Evolutionary conservation across 2,888 invertebrate genomes (phyloP).

Genomic region (Arctia plantaginis): DNA sequence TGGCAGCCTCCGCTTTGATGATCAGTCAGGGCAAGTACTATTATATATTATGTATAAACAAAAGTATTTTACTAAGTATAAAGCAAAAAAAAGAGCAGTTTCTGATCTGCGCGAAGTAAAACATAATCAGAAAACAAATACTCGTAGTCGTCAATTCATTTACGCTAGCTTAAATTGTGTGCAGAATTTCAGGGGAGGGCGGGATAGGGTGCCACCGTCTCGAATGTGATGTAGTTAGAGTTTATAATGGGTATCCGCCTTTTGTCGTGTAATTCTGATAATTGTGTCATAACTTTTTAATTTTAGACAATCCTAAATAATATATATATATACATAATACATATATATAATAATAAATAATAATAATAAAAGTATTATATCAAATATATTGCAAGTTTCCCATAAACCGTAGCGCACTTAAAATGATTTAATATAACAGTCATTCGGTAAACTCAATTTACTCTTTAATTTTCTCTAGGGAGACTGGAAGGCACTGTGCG

Average conservation of each 20-base stretch:
- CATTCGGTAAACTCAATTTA: not conserved
- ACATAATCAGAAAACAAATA: not conserved
- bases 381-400: not conserved
- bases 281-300: not conserved
- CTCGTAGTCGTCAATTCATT: not conserved
- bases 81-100: too few relatives aligned
- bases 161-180: too few relatives aligned
- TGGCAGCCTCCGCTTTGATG: too few relatives aligned
- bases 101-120: not conserved
- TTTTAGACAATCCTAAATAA: not conserved
- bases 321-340: too few relatives aligned
- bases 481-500: conserved; percentile 87
- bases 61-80: too few relatives aligned
- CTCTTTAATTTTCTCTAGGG: conserved; percentile 63
- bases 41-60: too few relatives aligned
- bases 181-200: not conserved
- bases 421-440: too few relatives aligned
- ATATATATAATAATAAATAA: too few relatives aligned
- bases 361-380: not conserved
- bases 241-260: not conserved
- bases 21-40: too few relatives aligned
- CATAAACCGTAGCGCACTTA: too few relatives aligned
- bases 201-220: too few relatives aligned
- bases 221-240: not conserved
- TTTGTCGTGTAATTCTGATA: not conserved